A percentile compares a stretch with the other conserved stretches of the same genome.
These are phyloP conservation scores for Diaphora mendica DNA, from an alignment of 2,888 invertebrate species.

Conservation along the genomic window DNA sequence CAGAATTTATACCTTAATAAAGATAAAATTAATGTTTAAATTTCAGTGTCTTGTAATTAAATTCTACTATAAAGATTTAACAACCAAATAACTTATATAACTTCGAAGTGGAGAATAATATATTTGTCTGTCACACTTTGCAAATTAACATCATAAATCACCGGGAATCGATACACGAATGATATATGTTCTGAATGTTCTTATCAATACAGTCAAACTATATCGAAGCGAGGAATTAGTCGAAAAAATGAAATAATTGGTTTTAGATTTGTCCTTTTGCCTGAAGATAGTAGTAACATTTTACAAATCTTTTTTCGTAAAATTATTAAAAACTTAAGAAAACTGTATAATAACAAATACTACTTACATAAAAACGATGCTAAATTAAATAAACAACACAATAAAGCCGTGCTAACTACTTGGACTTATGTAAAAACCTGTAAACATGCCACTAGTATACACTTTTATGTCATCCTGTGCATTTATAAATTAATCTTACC, in stretches of 20 bases:
- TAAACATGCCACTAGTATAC: constrained; percentile 78
- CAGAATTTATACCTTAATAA: background rate
- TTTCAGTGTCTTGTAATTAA: background rate
- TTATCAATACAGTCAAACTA: background rate
- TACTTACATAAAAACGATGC: constrained; percentile 44
- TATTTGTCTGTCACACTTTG: background rate
- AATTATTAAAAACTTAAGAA: constrained; percentile 26
- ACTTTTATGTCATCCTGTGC: constrained; percentile 67
- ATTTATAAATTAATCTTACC: constrained; percentile 75
- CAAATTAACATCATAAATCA: background rate
- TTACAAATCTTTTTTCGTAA: background rate
- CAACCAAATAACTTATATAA: background rate
- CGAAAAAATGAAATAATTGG: background rate
- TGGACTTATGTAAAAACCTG: constrained; percentile 78
- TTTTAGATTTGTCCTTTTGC: background rate
- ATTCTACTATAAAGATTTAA: constrained; percentile 1
- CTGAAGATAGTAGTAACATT: background rate
- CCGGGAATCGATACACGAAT: background rate
- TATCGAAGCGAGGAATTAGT: background rate
- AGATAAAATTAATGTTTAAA: background rate
- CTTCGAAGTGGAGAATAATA: background rate
- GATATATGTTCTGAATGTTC: background rate
- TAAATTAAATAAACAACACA: constrained; percentile 48
- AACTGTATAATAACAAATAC: constrained; percentile 31
- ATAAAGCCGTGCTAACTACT: constrained; percentile 65